These are phyloP conservation scores for Venustoraphidia nigricollis DNA, from an alignment of 2,888 invertebrate genomes.

Conservation along the genomic window DNA sequence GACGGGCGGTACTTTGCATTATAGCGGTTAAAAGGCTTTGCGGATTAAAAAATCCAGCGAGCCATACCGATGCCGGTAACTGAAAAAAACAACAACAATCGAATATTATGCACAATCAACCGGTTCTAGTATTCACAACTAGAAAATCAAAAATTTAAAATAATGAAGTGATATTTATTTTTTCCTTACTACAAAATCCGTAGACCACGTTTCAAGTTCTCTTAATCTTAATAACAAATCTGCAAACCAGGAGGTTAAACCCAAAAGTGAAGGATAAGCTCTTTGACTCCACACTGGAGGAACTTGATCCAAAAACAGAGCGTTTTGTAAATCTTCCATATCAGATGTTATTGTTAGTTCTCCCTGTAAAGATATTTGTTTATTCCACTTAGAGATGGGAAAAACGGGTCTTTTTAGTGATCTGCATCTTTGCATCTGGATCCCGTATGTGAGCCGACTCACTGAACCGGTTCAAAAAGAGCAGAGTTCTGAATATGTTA, in stretches of 20 bases:
- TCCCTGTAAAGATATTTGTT: conserved; percentile 39
- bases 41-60: conserved; percentile 96
- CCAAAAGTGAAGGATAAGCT: conserved; percentile 84
- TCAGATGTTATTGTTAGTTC: conserved; percentile 91
- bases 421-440: too few species aligned
- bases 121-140: background rate
- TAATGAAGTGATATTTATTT: conserved; percentile 1
- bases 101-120: background rate
- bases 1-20: conserved; percentile 92
- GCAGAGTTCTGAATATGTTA: too few species aligned
- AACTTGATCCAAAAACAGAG: conserved; percentile 85
- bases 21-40: conserved; percentile 92
- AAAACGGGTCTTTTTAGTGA: too few species aligned
- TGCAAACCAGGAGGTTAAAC: conserved; percentile 83
- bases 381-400: too few species aligned
- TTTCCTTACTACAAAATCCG: conserved; percentile 70
- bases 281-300: conserved; percentile 74
- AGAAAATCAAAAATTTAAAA: background rate
- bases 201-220: conserved; percentile 86
- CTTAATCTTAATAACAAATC: conserved; percentile 74
- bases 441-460: too few species aligned
- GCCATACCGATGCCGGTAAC: conserved; percentile 87
- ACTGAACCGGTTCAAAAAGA: too few species aligned
- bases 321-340: conserved; percentile 90
- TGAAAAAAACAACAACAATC: conserved; percentile 22